A percentile compares a stretch with the other conserved stretches of the same genome.
Evolutionary conservation across 2,888 invertebrate species (phyloP).

Genomic region (Megamerina dolium): DNA sequence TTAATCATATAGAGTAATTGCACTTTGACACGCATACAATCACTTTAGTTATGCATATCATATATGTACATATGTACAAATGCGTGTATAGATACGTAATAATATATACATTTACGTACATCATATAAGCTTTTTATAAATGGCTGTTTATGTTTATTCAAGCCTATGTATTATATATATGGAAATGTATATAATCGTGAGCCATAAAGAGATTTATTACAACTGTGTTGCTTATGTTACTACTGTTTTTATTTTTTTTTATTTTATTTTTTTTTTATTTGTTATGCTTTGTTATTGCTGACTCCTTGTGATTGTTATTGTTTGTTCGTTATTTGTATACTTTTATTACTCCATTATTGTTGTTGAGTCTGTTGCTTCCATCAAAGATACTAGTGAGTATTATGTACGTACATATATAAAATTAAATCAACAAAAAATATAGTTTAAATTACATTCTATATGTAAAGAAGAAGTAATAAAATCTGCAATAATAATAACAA

Average conservation of each 20-base stretch:
- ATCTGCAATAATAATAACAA: too few species aligned
- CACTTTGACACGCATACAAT: background rate
- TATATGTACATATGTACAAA: background rate
- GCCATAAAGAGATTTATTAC: conserved; percentile 14
- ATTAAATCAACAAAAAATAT: background rate
- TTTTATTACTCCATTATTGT: background rate
- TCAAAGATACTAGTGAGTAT: too few species aligned
- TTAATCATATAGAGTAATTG: background rate
- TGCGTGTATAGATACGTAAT: background rate
- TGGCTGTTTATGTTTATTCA: too few species aligned
- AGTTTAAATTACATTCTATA: conserved; percentile 3
- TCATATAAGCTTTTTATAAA: too few species aligned
- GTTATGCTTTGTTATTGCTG: too few species aligned
- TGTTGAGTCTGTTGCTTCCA: too few species aligned
- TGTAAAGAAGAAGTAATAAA: background rate
- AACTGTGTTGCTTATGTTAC: too few species aligned
- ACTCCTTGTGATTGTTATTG: background rate
- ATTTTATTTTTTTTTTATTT: too few species aligned
- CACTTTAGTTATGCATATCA: background rate
- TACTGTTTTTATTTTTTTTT: too few species aligned
- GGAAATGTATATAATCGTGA: conserved; percentile 1
- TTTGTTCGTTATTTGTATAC: background rate
- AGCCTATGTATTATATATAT: too few species aligned
- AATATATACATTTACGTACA: too few species aligned
- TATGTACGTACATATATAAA: too few species aligned